A percentile compares a stretch with the other conserved stretches of the same genome.
Evolutionary conservation across 2,797 vertebrate genomes (phyloP).

Genomic region (Arvicola amphibius): DNA sequence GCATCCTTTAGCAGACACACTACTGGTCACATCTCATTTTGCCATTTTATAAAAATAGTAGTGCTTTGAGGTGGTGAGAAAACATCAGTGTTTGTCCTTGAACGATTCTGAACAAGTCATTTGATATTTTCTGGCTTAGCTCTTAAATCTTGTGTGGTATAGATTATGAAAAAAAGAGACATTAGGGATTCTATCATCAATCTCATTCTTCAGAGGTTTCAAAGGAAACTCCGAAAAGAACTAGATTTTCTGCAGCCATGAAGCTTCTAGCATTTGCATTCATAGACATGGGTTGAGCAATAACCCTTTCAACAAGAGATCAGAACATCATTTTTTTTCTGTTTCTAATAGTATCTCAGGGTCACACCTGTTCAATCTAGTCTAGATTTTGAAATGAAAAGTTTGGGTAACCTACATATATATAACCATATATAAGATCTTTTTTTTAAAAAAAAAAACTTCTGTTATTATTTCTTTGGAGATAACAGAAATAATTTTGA

Average conservation of each 20-base stretch:
- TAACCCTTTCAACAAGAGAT: constrained; percentile 32
- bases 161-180: constrained; percentile 52
- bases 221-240: constrained; percentile 42
- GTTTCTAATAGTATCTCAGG: not conserved
- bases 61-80: constrained; percentile 62
- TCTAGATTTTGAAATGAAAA: constrained; percentile 22
- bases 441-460: too few species aligned
- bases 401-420: not conserved
- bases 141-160: constrained; percentile 52
- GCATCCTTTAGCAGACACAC: constrained; percentile 53
- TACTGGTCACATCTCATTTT: constrained; percentile 75
- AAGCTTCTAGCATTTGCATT: not conserved
- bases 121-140: constrained; percentile 71
- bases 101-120: constrained; percentile 50
- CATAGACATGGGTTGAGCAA: not conserved
- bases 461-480: not conserved
- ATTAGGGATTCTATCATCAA: not conserved
- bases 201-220: constrained; percentile 43
- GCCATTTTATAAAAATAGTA: constrained; percentile 76
- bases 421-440: not conserved
- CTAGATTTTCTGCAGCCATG: not conserved
- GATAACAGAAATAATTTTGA: not conserved
- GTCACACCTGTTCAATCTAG: constrained; percentile 12
- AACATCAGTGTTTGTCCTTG: constrained; percentile 75
- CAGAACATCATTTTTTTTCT: not conserved